A percentile compares a stretch with the other conserved stretches of the same genome.
Conservation (phyloP, 2,797 vertebrate species). For the Notamacropus eugenii region DNA sequence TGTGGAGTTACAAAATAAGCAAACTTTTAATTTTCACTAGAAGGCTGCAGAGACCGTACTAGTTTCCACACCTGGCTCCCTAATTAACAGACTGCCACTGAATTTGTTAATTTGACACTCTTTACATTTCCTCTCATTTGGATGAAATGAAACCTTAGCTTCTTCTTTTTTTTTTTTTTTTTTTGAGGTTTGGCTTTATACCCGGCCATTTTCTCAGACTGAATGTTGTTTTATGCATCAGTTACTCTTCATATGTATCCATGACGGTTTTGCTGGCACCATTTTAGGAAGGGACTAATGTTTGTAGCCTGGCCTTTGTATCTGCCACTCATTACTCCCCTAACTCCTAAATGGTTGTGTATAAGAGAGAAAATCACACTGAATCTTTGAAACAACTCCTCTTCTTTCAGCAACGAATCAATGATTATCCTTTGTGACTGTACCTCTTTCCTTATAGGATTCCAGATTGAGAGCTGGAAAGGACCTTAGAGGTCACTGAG, state of each 20-base stretch:
- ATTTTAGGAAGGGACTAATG: background rate
- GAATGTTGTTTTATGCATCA: background rate
- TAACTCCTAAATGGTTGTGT: background rate
- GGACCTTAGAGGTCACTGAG: background rate
- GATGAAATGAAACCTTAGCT: conserved; percentile 10
- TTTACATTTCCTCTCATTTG: conserved; percentile 3
- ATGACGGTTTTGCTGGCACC: background rate
- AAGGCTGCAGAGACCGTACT: background rate
- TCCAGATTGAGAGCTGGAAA: background rate
- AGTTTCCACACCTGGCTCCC: conserved; percentile 43
- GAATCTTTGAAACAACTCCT: background rate
- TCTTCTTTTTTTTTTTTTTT: background rate
- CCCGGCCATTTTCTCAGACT: background rate
- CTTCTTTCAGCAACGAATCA: background rate
- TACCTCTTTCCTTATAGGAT: background rate
- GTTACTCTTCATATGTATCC: conserved; percentile 11
- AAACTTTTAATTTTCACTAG: conserved; percentile 30
- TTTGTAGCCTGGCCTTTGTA: background rate
- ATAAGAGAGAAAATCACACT: background rate
- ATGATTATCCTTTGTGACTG: background rate
- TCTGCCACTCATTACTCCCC: fast-evolving
- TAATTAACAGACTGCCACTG: conserved; percentile 19
- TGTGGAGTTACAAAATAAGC: background rate
- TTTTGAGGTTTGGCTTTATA: background rate
- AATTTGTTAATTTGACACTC: conserved; percentile 48